Base-by-base conservation (phyloP, 2,888 invertebrate genomes). In the Opisthograptis luteolata region DNA sequence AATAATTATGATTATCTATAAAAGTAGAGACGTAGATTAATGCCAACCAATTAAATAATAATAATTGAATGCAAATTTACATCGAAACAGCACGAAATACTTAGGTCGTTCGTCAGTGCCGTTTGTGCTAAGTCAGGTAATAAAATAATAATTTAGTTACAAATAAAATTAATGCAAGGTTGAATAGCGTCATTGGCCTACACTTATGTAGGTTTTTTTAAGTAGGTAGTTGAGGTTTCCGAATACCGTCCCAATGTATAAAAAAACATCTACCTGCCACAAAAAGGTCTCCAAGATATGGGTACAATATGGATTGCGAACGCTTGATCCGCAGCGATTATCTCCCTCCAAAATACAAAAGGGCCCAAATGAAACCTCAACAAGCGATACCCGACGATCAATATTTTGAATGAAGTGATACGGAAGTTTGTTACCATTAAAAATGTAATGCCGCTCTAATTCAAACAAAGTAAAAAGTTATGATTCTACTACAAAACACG, bases 201-300 rank as follows among this genome's bases (percentile, higher is more conserved):
- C 14, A 41, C 14, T 14, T 15, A 3, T 28, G 28, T 12, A 15
- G n/a, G n/a, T n/a, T n/a, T n/a, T n/a, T n/a, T n/a, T n/a, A n/a
- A n/a, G n/a, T n/a, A n/a, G 22, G 17, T 25, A 32, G 5, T 13
- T 62, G 55, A 52, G 45, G 63, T 62, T 64, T 62, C 60, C 64
- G 73, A 60, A 71, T 71, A 73, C 60, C 75, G 70, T 77, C 79
- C 84, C 82, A 81, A 76, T 14, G 13, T 66, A 81, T 76, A 85
- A 86, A 55, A 60, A 84, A 86, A 87, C 64, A 58, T 74, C 84
- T 89, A 88, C 90, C 89, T 89, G 88, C 86, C 74, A 64, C 68
- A 64, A 64, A 70, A 76, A 77, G 74, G 71, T 71, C 73, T 68
- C 72, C 71, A 46, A 12, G 73, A 81, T 81, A 81, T 77, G 71